A percentile compares a stretch with the other conserved stretches of the same genome.
These are phyloP conservation scores for Steinernema hermaphroditum DNA, from an alignment of 2,888 invertebrate species.

Conservation along the genomic window DNA sequence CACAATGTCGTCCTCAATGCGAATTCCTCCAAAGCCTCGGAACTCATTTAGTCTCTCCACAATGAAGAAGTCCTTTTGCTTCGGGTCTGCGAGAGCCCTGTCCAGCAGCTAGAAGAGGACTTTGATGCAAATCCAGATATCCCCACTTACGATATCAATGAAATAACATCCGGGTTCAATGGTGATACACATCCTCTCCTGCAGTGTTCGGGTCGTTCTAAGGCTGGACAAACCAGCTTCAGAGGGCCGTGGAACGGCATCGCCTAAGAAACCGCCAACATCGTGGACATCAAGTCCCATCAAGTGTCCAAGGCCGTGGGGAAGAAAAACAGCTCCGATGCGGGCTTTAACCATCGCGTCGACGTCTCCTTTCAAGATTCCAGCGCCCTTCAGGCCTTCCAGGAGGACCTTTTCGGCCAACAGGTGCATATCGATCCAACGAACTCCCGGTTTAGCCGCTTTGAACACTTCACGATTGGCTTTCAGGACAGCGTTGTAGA, in stretches of 20 bases:
- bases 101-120: conserved; percentile 76
- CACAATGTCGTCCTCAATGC: conserved; percentile 93
- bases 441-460: conserved; percentile 82
- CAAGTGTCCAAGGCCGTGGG: conserved; percentile 93
- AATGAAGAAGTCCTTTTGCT: conserved; percentile 78
- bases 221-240: conserved; percentile 77
- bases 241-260: conserved; percentile 71
- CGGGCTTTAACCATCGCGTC: conserved; percentile 73
- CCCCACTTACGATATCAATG: conserved; percentile 75
- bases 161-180: conserved; percentile 98
- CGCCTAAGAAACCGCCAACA: conserved; percentile 83
- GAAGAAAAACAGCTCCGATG: conserved; percentile 85
- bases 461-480: conserved; percentile 82
- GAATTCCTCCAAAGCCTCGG: conserved; percentile 85
- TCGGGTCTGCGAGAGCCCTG: conserved; percentile 77
- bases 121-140: not conserved
- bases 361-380: conserved; percentile 74
- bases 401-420: conserved; percentile 78
- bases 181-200: conserved; percentile 82
- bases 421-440: conserved; percentile 91
- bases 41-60: conserved; percentile 77
- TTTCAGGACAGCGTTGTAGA: conserved; percentile 82
- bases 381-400: conserved; percentile 76
- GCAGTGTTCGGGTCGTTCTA: conserved; percentile 77
- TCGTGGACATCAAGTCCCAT: conserved; percentile 95